Evolutionary conservation across 2,888 invertebrate species (phyloP).

Genomic region (Pterostichus niger): DNA sequence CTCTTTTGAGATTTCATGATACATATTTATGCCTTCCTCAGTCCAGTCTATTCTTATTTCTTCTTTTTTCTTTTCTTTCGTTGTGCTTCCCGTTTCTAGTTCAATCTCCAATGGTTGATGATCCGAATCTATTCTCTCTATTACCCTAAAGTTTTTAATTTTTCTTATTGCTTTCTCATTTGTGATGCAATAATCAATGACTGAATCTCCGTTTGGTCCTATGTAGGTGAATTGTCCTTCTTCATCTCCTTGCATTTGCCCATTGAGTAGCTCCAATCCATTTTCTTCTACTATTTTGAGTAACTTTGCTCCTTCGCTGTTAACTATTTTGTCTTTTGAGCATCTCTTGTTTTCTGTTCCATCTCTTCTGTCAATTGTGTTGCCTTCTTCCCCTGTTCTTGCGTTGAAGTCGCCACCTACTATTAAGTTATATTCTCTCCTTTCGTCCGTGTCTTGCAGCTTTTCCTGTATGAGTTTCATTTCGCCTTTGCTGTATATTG

Average conservation of each 20-base stretch:
- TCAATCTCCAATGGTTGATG: not conserved
- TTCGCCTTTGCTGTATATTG: too few species aligned
- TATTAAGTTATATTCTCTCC: too few species aligned
- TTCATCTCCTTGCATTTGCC: not conserved
- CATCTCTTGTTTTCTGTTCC: too few species aligned
- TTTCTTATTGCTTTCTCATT: not conserved
- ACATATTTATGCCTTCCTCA: too few species aligned
- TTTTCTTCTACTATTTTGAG: not conserved
- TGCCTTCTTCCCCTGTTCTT: too few species aligned
- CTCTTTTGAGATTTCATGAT: too few species aligned
- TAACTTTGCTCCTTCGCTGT: not conserved
- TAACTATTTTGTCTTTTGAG: not conserved
- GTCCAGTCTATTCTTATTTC: not conserved
- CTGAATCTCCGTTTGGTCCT: not conserved
- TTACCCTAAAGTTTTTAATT: not conserved
- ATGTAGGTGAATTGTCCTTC: not conserved
- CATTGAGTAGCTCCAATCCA: not conserved
- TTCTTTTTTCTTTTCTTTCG: slow-evolving; percentile 19
- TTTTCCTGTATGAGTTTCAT: too few species aligned
- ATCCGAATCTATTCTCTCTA: not conserved
- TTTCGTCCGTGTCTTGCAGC: too few species aligned
- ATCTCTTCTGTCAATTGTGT: too few species aligned
- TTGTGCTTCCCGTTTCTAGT: not conserved
- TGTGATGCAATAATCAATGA: not conserved
- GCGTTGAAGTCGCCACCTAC: too few species aligned